Evolutionary conservation across 2,113 vertebrate species (phyloP), one percentile per base, ranked within the genome.

Genomic region (Macroglossus sobrinus): DNA sequence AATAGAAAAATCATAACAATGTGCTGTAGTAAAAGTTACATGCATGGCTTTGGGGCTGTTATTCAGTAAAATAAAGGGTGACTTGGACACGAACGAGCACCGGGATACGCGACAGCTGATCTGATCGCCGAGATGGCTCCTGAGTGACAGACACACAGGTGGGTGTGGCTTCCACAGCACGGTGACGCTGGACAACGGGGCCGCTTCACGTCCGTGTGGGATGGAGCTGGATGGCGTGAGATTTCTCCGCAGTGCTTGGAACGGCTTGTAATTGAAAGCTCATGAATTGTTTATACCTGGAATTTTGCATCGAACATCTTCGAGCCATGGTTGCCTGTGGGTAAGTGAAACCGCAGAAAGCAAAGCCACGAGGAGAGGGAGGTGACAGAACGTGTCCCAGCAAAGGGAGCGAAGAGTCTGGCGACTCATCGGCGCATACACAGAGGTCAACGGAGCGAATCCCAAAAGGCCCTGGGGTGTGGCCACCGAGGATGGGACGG

Each of bases 301-400:
- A 30, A 80, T 18, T 59, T 28, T 59, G 35, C 53, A 28, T 24
- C 18, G 16, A 5, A 38, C 28, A 5, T 4, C 26, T 38, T 57
- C 12, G 38, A 57, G 28, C 50, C 76, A 33, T 22, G 5, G 76
- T 16, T 10, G 53, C 15, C 22, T 7, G 14, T 35, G 15, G 21
- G 24, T 26, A 24, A 57, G 19, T 0, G 75, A 79, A 9, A 26
- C 50, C 13, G 1, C n/a, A 24, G 53, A 57, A 26, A 79, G 76
- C n/a, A 18, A 2, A 26, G 5, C 1, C 22, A 2, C 14, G 12
- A 11, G 2, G 2, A 0, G 35, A n/a, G 13, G 33, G 21, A 28
- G 50, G 15, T 7, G 14, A 16, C 75, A 0, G 47, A 4, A 4
- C 1, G 6, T 7, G 4, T 55, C 3, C 22, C 3, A 33, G 43